Evolutionary conservation across 2,797 vertebrate genomes (phyloP).

Genomic region (Eulemur mongoz): DNA sequence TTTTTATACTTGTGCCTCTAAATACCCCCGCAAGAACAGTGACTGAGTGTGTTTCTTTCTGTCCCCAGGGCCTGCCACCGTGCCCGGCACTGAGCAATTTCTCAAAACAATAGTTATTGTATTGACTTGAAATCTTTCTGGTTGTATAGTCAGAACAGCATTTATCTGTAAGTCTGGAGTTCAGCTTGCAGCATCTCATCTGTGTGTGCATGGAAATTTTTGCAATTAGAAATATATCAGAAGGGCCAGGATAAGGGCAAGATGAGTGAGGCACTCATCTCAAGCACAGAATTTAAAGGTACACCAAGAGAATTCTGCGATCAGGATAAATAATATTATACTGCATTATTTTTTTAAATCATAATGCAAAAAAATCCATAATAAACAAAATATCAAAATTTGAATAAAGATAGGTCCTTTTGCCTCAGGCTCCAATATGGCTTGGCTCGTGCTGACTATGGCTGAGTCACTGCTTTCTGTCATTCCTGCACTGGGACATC

Average conservation of each 20-base stretch:
- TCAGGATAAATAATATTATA: neutral
- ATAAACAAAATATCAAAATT: constrained; percentile 53
- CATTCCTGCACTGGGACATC: neutral
- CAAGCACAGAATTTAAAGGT: neutral
- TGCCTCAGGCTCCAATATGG: neutral
- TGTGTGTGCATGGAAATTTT: neutral
- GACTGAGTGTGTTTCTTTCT: neutral
- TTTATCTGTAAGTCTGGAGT: constrained; percentile 2
- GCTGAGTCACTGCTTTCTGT: neutral
- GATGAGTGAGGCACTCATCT: neutral
- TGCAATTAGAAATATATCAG: neutral
- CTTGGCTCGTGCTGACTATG: neutral
- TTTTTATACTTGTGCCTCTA: neutral
- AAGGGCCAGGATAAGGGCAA: neutral
- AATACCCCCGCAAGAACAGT: neutral
- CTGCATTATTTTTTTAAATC: neutral
- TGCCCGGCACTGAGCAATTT: neutral
- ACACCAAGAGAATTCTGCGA: neutral
- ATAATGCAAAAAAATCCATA: constrained; percentile 26
- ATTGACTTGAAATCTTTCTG: constrained; percentile 12
- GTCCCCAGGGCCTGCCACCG: neutral
- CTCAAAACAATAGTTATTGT: neutral
- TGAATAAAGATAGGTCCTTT: constrained; percentile 31
- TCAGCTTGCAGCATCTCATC: neutral
- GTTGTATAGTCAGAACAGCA: neutral